These are phyloP conservation scores for Ormyrus thymus DNA, from an alignment of 2,888 invertebrate genomes.

Conservation along the genomic window DNA sequence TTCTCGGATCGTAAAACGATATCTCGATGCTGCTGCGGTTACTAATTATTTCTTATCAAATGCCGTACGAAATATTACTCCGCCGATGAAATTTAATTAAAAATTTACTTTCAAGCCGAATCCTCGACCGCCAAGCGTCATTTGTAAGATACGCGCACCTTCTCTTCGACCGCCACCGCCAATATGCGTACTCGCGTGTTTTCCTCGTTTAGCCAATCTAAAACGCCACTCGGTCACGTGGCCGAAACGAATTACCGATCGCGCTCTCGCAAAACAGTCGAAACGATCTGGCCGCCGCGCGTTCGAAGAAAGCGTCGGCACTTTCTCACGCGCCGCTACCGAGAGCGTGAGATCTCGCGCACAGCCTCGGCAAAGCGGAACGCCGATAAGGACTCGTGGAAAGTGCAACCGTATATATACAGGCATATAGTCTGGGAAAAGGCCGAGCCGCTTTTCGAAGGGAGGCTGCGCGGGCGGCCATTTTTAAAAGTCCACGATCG, in stretches of 20 bases:
- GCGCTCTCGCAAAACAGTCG: slow-evolving; percentile 25
- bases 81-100: too few relatives aligned
- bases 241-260: background rate
- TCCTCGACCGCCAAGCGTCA: too few relatives aligned
- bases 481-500: slow-evolving; percentile 38
- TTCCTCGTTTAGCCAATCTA: too few relatives aligned
- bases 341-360: slow-evolving; percentile 45
- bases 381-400: slow-evolving; percentile 51
- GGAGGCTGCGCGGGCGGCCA: slow-evolving; percentile 2
- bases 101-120: too few relatives aligned
- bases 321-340: slow-evolving; percentile 44
- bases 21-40: too few relatives aligned
- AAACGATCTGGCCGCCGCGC: slow-evolving; percentile 1
- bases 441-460: background rate
- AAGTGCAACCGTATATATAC: slow-evolving; percentile 30
- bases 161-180: too few relatives aligned
- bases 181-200: too few relatives aligned
- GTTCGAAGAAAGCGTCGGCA: slow-evolving; percentile 44
- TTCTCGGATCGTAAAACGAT: too few relatives aligned
- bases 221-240: background rate
- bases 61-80: too few relatives aligned
- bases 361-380: slow-evolving; percentile 49
- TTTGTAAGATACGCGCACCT: too few relatives aligned
- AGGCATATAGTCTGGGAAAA: slow-evolving; percentile 9
- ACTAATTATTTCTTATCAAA: too few relatives aligned